Evolutionary conservation across 2,888 invertebrate species (phyloP), one percentile per base, ranked within the genome.

Genomic region (Tetheella fluctuosa): DNA sequence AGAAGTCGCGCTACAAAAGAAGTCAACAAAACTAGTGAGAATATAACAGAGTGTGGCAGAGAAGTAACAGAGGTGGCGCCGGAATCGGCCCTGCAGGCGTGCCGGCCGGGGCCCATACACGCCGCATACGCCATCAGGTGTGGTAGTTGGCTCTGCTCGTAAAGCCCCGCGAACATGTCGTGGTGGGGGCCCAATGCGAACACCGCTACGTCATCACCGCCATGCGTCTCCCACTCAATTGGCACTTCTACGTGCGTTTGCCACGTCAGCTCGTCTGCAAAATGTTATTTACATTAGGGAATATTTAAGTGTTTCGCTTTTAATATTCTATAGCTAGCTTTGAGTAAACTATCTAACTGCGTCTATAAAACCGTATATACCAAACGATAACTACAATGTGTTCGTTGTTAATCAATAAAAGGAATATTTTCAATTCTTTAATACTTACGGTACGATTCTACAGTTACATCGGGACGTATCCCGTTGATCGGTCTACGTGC

Each of bases 151-250:
- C 95, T 95, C 89, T 97, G 96, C 81, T 97, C 96, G 80, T 95
- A 95, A 54, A 95, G 94, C 8, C 97, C 97, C 13, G 95, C 93
- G 83, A 97, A 96, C 64, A 97, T 89, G 81, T 96, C 95, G 37
- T 96, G 94, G 91, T 95, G 95, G 4, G 96, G 96, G 59, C 95
- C 97, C 59, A 86, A 85, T 69, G 95, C 95, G 85, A 95, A 96
- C 55, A 97, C 95, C 0, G 94, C 94, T 37, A 97, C 97, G 89
- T 97, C 97, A 70, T 97, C 97, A 0, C 96, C 96, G 15, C 96
- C 96, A 82, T 96, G 96, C 23, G 96, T 96, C 81, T 96, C 96
- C 57, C 86, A 85, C 1, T 74, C 76, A 59, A 95, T 83, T 0
- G 96, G 96, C 12, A 94, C 93, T 5, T 94, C 89, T 0, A 95